Evolutionary conservation across 2,888 invertebrate genomes (phyloP).

Genomic region (Hofmannophila pseudospretella): DNA sequence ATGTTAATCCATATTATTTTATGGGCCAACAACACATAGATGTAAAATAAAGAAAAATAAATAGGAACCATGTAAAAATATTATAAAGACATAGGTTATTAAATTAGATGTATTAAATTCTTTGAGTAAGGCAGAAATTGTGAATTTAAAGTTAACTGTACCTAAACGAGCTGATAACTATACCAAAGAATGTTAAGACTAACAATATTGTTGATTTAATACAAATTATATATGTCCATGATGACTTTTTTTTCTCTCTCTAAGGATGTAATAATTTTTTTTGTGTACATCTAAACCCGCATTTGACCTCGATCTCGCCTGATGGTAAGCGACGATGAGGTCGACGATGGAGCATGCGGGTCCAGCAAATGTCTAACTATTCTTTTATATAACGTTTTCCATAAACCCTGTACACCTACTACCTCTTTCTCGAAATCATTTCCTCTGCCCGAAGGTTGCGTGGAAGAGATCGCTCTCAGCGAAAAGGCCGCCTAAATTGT

Average conservation of each 20-base stretch:
- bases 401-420: no score
- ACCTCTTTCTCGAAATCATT: no score
- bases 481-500: no score
- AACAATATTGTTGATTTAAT: conserved; percentile 77
- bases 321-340: no score
- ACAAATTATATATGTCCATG: conserved; percentile 72
- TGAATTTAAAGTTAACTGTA: conserved; percentile 61
- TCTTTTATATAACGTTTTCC: no score
- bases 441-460: no score
- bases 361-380: no score
- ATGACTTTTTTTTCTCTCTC: conserved; percentile 31
- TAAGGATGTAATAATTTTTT: no score
- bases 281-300: no score
- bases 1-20: conserved; percentile 51
- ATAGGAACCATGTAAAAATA: conserved; percentile 29
- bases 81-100: conserved; percentile 34
- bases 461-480: no score
- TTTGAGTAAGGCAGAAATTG: conserved; percentile 33
- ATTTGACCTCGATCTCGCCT: no score
- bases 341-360: no score
- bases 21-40: conserved; percentile 63
- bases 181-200: conserved; percentile 75
- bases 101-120: conserved; percentile 42
- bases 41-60: conserved; percentile 18
- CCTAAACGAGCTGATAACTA: conserved; percentile 67